Base-by-base conservation (phyloP, 2,888 invertebrate genomes). In the Sturmia bella region DNA sequence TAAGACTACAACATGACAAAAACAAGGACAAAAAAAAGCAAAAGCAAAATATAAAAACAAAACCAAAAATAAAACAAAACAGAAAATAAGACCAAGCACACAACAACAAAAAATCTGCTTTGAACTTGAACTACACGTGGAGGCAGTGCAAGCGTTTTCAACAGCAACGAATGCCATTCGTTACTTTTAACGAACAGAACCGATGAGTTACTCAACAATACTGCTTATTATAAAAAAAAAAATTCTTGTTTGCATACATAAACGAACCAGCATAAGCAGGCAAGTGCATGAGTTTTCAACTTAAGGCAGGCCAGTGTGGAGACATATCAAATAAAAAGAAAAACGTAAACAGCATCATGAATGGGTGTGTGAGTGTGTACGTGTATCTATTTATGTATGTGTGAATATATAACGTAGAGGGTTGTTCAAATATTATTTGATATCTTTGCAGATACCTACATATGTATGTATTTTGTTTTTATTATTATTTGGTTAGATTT, bases 61-160 rank as follows among this genome's bases (percentile, higher is more conserved):
- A 45, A 37, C n/a, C n/a, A n/a, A n/a, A n/a, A n/a, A n/a, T n/a
- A n/a, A 39, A 57, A 19, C 11, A 15, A 45, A 15, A 50, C 50
- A 61, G 13, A 68, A 39, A 64, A 64, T 27, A 52, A 76, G 32
- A 77, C 61, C 45, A 64, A 56, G 21, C 39, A 69, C 64, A 69
- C 13, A 41, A 17, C 43, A 45, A 59, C 59, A 79, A 72, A 81
- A 27, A 27, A 27, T 27, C 84, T 83, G 85, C 84, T 88, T 86
- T 90, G 89, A 90, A 90, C 90, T 90, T 90, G 90, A 90, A 90
- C 90, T 89, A 89, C 90, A 90, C 90, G 90, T 91, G 90, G 91
- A 88, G 90, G 90, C 86, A 86, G 86, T 88, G 88, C 88, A 87
- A 80, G 76, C 82, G 84, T 84, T 85, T 85, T 83, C 84, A 50